Base-by-base conservation (phyloP, 2,113 vertebrate genomes). In the Struthio camelus region DNA sequence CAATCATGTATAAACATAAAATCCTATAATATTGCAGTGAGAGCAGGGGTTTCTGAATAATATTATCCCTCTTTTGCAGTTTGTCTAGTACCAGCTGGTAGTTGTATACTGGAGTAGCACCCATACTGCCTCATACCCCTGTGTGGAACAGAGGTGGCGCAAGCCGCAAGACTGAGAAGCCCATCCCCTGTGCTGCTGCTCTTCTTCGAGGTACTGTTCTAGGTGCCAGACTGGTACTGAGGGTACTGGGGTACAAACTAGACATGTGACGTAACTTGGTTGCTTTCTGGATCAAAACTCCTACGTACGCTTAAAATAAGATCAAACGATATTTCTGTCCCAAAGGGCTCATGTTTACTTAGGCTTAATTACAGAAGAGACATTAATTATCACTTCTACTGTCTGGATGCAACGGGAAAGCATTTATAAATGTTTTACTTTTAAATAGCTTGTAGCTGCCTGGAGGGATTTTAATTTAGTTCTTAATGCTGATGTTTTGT, bases 401-500 rank as follows among this genome's bases (percentile, higher is more conserved):
- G 14, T 42, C 78, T 80, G 32, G 34, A 46, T 82, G 22, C 46
- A 87, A 58, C 50, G 75, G 64, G 24, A 94, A 93, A 93, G 19
- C 22, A 36, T 3, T 80, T 78, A 30, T 0, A 58, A 59, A 46
- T 32, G 27, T 59, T 94, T 78, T 27, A 62, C 42, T 87, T 89
- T 56, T 34, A 51, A 70, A 84, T 48, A 65, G 24, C 64, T 95
- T 48, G 18, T n/a, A 64, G 44, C 40, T 84, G 27, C 40, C 50
- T 58, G 44, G 58, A 42, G 30, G 4, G 53, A 19, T 72, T 69
- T 91, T 40, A 79, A 80, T 90, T 72, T 67, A 24, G 14, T 10
- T 86, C 25, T 64, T 94, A 80, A 79, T 11, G 42, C 14, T 51
- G 44, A 58, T 61, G 32, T 71, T 93, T 89, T 96, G 9, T 80